These are phyloP conservation scores for Silvanus unidentatus DNA, from an alignment of 2,888 invertebrate species.

Conservation along the genomic window DNA sequence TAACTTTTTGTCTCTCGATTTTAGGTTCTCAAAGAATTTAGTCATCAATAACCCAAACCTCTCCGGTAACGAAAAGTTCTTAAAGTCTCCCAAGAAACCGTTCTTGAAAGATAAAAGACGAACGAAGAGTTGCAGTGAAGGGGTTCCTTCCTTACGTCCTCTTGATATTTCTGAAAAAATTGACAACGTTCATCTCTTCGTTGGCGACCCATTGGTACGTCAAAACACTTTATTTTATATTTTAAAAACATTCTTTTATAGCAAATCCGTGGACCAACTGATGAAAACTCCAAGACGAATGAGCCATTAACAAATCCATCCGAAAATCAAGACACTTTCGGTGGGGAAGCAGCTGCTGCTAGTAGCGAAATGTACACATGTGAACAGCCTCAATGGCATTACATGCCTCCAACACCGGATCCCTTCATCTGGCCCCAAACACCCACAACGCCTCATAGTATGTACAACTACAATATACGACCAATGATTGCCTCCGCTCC, in stretches of 20 bases:
- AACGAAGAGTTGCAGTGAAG: conserved; percentile 25
- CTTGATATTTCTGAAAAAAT: conserved; percentile 3
- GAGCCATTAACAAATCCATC: too few relatives aligned
- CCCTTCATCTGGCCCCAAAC: conserved; percentile 27
- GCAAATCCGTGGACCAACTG: neutral
- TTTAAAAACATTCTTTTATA: neutral
- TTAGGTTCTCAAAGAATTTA: conserved; percentile 37
- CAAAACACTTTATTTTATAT: too few relatives aligned
- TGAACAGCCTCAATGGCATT: conserved; percentile 23
- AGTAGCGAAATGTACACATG: conserved; percentile 11
- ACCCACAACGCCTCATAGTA: conserved; percentile 17
- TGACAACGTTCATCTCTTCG: conserved; percentile 18
- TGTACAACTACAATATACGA: conserved; percentile 23
- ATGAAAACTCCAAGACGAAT: too few relatives aligned
- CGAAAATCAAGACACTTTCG: too few relatives aligned
- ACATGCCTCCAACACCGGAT: conserved; percentile 16
- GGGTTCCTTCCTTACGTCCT: neutral
- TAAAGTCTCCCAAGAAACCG: conserved; percentile 27
- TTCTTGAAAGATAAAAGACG: conserved; percentile 23
- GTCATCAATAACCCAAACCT: conserved; percentile 11
- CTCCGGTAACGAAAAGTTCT: conserved; percentile 26
- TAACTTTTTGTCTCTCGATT: neutral
- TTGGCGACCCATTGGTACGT: conserved; percentile 22
- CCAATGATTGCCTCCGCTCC: conserved; percentile 35
- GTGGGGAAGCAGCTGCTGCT: too few relatives aligned